Conservation (phyloP, 2,797 vertebrate species). For the Falco naumanni region DNA sequence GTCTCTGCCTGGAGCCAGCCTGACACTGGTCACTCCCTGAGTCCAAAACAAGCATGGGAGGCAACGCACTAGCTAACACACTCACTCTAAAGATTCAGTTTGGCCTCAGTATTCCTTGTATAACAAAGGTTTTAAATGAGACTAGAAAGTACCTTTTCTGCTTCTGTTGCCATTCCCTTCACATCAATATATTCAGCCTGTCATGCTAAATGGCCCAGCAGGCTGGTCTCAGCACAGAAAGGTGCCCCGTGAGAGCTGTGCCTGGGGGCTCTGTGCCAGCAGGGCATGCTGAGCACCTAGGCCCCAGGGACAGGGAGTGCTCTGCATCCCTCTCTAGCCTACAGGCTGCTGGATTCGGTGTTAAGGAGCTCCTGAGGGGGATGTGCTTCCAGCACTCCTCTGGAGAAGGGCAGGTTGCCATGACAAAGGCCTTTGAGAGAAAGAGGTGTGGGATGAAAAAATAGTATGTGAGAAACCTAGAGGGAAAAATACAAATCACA, state of each 20-base stretch:
- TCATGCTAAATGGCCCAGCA: accelerated
- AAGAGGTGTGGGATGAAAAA: constrained; percentile 59
- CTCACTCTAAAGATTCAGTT: background rate
- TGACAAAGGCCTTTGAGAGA: constrained; percentile 64
- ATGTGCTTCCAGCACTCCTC: constrained; percentile 51
- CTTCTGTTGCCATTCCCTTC: background rate
- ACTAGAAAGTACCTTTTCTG: background rate
- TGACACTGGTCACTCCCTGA: background rate
- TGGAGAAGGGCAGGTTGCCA: constrained; percentile 62
- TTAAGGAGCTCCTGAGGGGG: constrained; percentile 53
- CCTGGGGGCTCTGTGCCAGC: background rate
- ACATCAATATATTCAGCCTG: background rate
- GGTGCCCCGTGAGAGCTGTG: background rate
- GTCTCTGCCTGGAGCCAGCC: background rate
- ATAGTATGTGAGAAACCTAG: constrained; percentile 22
- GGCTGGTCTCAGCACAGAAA: background rate
- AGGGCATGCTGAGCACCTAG: background rate
- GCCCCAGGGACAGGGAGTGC: background rate
- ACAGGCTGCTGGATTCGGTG: background rate
- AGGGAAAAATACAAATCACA: constrained; percentile 17
- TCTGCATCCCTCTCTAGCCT: background rate
- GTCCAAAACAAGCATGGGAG: background rate
- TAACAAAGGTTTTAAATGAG: background rate
- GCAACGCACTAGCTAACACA: accelerated
- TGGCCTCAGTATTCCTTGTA: background rate